Percentiles rank a stretch among this genome's conserved stretches.
phyloP scores from a whole-genome alignment of 1,140 invertebrate species.

The Megalopta genalis region DNA sequence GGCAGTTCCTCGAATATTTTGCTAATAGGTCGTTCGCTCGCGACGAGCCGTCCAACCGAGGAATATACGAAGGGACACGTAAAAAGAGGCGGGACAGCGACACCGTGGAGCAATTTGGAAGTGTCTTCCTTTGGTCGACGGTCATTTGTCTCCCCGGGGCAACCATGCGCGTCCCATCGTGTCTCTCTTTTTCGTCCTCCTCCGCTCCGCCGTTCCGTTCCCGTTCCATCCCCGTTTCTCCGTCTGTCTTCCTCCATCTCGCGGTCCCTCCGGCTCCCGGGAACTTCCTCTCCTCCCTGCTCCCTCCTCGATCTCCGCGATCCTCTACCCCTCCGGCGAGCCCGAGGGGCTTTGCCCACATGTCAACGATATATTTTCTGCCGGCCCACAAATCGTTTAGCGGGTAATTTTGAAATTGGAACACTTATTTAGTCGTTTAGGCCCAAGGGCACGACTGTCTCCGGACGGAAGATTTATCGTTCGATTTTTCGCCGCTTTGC shows the following conservation, averaged over 20 bases:
- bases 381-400: constrained; percentile 79
- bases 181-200: constrained; percentile 48
- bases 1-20: constrained; percentile 50
- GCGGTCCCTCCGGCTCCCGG: constrained; percentile 22
- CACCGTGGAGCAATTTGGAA: constrained; percentile 68
- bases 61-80: constrained; percentile 58
- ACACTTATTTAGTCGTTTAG: constrained; percentile 80
- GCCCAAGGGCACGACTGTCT: constrained; percentile 67
- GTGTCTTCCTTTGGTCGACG: constrained; percentile 65
- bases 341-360: constrained; percentile 73
- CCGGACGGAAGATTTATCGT: constrained; percentile 55
- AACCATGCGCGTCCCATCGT: constrained; percentile 49
- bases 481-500: constrained; percentile 62
- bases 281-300: not conserved
- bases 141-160: constrained; percentile 70
- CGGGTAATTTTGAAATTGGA: constrained; percentile 80
- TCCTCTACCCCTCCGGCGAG: constrained; percentile 26
- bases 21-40: constrained; percentile 64
- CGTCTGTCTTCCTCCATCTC: constrained; percentile 8
- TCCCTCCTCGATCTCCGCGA: too few relatives aligned
- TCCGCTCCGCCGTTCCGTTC: constrained; percentile 9
- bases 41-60: constrained; percentile 47
- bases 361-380: constrained; percentile 80
- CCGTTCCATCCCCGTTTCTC: constrained; percentile 23
- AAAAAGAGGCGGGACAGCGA: constrained; percentile 62